A percentile compares a stretch with the other conserved stretches of the same genome.
Evolutionary conservation across 2,797 vertebrate species (phyloP).

Genomic region (Thalassophryne amazonica): DNA sequence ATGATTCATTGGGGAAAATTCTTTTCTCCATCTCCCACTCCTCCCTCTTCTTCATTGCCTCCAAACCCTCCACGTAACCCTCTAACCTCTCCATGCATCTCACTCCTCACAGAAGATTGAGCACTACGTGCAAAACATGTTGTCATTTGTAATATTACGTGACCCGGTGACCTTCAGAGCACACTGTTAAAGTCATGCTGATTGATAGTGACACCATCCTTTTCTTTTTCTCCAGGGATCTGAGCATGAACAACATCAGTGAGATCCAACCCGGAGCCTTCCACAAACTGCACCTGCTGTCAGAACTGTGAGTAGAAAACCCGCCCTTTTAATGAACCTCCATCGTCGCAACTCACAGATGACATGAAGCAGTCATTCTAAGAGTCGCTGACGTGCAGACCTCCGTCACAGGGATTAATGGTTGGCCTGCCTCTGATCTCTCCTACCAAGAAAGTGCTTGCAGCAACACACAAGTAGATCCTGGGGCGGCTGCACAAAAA

Average conservation of each 20-base stretch:
- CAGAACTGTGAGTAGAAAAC: slow-evolving; percentile 89
- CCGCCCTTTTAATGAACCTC: slow-evolving; percentile 36
- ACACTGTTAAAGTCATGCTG: slow-evolving; percentile 9
- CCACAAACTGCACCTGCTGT: slow-evolving; percentile 86
- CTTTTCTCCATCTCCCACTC: slow-evolving; percentile 60
- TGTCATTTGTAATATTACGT: slow-evolving; percentile 29
- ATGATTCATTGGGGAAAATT: slow-evolving; percentile 81
- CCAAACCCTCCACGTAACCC: slow-evolving; percentile 49
- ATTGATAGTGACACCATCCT: slow-evolving; percentile 24
- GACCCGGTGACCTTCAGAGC: slow-evolving; percentile 16
- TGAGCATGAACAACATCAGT: slow-evolving; percentile 98
- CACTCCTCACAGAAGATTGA: slow-evolving; percentile 42
- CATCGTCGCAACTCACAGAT: slow-evolving; percentile 26
- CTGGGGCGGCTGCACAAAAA: slow-evolving; percentile 37
- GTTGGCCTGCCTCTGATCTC: slow-evolving; percentile 59
- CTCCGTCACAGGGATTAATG: slow-evolving; percentile 60
- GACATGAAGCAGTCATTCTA: slow-evolving; percentile 44
- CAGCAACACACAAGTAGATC: slow-evolving; percentile 47
- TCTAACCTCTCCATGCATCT: slow-evolving; percentile 26
- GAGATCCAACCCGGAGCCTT: slow-evolving; percentile 83
- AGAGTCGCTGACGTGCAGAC: slow-evolving; percentile 29
- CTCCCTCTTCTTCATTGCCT: slow-evolving; percentile 38
- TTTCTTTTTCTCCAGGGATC: slow-evolving; percentile 78
- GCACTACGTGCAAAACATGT: slow-evolving; percentile 33
- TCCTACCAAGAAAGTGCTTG: slow-evolving; percentile 59